Percentiles rank a stretch among this genome's conserved stretches.
Evolutionary conservation across 2,888 invertebrate species (phyloP).

Genomic region (Ommatoiulus sabulosus): DNA sequence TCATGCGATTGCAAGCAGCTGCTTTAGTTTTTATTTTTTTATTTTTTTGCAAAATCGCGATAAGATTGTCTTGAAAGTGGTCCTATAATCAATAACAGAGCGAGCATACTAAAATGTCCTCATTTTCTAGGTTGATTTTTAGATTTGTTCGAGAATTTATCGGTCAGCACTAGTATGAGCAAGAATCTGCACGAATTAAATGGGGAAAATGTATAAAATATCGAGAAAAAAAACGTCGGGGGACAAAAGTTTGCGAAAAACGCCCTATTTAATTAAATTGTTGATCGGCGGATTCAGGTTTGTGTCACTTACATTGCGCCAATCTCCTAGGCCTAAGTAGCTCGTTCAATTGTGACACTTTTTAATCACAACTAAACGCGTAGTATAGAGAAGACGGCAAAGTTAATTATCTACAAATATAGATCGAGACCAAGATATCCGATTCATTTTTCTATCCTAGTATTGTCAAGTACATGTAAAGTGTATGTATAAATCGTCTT

Average conservation of each 20-base stretch:
- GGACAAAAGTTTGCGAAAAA: not conserved
- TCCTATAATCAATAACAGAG: not conserved
- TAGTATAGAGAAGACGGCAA: not conserved
- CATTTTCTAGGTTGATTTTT: not conserved
- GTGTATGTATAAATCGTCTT: not conserved
- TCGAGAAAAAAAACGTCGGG: not conserved
- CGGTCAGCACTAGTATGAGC: not conserved
- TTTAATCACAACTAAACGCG: not conserved
- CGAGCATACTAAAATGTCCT: not conserved
- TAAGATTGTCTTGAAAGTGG: not conserved
- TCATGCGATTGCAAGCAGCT: not conserved
- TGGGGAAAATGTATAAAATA: not conserved
- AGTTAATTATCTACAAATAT: not conserved
- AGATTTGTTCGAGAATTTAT: not conserved
- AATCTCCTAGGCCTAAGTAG: not conserved
- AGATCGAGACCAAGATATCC: not conserved
- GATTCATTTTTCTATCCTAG: not conserved
- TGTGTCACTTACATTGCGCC: not conserved
- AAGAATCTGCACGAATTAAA: not conserved
- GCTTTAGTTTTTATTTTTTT: too few relatives aligned
- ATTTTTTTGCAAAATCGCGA: not conserved
- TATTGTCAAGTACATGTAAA: not conserved
- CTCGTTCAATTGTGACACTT: not conserved
- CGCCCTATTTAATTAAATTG: not conserved
- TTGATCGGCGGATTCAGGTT: conserved; percentile 16